Conservation (phyloP, 2,888 invertebrate species). For the Caenorhabditis parvicauda region DNA sequence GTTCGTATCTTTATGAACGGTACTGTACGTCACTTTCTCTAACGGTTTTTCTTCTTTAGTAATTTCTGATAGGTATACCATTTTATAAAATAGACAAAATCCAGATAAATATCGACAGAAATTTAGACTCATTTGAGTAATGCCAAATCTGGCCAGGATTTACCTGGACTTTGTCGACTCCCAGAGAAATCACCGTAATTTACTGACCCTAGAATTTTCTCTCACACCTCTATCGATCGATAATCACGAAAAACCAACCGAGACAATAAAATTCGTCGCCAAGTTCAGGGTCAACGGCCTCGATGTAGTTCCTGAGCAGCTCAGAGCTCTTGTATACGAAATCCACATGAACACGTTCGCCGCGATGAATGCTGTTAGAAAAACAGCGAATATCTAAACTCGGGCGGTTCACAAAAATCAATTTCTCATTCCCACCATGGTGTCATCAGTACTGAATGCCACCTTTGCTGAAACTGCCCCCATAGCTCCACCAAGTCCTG, state of each 20-base stretch:
- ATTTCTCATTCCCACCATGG: constrained; percentile 1
- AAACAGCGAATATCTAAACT: neutral
- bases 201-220: no score
- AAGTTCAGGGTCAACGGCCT: constrained; percentile 25
- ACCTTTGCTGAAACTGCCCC: constrained; percentile 23
- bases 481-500: constrained; percentile 23
- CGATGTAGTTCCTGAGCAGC: constrained; percentile 11
- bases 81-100: no score
- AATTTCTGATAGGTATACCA: no score
- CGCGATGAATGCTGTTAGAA: constrained; percentile 11
- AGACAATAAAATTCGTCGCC: constrained; percentile 22
- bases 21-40: no score
- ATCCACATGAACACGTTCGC: constrained; percentile 27
- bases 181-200: no score
- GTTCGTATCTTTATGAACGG: no score
- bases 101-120: no score
- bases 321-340: constrained; percentile 15
- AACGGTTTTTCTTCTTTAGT: no score
- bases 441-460: constrained; percentile 9
- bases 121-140: no score
- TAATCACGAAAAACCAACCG: constrained; percentile 2
- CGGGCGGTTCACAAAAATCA: neutral
- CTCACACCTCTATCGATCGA: no score
- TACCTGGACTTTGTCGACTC: no score
- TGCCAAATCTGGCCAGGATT: no score